Base-by-base conservation (phyloP, 2,113 vertebrate genomes). In the Rousettus leschenaultii region DNA sequence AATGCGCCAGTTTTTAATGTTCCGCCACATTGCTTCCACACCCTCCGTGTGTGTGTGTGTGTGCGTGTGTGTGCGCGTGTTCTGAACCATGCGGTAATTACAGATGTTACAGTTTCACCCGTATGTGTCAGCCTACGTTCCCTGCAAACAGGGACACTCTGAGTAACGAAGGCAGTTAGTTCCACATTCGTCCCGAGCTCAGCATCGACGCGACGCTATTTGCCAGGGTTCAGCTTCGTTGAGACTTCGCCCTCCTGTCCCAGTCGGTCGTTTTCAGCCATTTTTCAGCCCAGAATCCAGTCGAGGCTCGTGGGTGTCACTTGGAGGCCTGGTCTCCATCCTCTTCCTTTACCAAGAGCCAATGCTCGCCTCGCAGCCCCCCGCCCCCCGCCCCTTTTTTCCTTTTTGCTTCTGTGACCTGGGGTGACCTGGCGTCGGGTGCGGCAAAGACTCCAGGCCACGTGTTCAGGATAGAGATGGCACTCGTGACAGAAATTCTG, bases 341-440 rank as follows among this genome's bases (percentile, higher is more conserved):
- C 5, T 48, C 59, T 30, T 35, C 5, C 0, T 48, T 21, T 30
- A 13, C 16, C 16, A 6, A 24, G 14, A 11, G 0, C 13, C 7
- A 0, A 35, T 2, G 6, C 30, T 82, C 16, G 24, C 22, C 13
- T 11, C 18, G 55, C 33, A 65, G 43, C 43, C 24, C 45, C 10
- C 15, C 15, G 0, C 11, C 24, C 33, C 53, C 15, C 3, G 16
- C 48, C 8, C 30, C 43, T n/a, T 77, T 45, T n/a, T 5, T 3
- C 59, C 51, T 33, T 48, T 10, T 10, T 13, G 5, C 45, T 45
- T 45, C 45, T 9, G 2, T 12, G 45, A 45, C 45, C 45, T 45
- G 11, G 45, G 2, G 45, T 38, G 38, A 63, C 40, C 38, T 45
- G 77, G 28, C 6, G 6, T 30, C 45, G 45, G 45, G 10, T 35